Percentiles rank a stretch among this genome's conserved stretches.
phyloP scores from a whole-genome alignment of 2,113 vertebrate genomes.

The Melozone crissalis region DNA sequence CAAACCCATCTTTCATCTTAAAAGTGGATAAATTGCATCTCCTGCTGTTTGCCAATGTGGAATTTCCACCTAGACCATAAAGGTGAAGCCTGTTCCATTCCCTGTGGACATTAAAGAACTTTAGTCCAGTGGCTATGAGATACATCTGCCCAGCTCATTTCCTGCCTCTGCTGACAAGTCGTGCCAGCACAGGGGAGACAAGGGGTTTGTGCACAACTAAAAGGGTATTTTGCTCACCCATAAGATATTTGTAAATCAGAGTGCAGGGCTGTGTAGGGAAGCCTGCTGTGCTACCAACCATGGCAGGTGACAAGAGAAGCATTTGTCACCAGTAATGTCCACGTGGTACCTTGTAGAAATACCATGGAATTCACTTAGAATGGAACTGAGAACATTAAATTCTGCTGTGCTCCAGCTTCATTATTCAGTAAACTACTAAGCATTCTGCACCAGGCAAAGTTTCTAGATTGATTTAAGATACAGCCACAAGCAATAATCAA shows the following conservation, averaged over 20 bases:
- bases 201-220: neutral
- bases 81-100: neutral
- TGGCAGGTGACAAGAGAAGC: neutral
- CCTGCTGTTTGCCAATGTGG: neutral
- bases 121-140: neutral
- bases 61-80: neutral
- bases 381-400: neutral
- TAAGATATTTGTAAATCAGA: neutral
- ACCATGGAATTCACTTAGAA: neutral
- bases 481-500: neutral
- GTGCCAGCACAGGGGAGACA: neutral
- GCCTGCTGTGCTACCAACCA: neutral
- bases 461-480: constrained; percentile 22
- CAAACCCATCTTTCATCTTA: neutral
- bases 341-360: neutral
- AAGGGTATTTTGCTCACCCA: neutral
- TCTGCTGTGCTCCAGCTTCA: neutral
- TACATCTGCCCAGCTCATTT: neutral
- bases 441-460: neutral
- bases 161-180: neutral
- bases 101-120: neutral
- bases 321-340: neutral
- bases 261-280: neutral
- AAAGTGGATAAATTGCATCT: neutral
- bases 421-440: neutral